Conservation (phyloP, 2,113 vertebrate species). For the Embiotoca jacksoni region DNA sequence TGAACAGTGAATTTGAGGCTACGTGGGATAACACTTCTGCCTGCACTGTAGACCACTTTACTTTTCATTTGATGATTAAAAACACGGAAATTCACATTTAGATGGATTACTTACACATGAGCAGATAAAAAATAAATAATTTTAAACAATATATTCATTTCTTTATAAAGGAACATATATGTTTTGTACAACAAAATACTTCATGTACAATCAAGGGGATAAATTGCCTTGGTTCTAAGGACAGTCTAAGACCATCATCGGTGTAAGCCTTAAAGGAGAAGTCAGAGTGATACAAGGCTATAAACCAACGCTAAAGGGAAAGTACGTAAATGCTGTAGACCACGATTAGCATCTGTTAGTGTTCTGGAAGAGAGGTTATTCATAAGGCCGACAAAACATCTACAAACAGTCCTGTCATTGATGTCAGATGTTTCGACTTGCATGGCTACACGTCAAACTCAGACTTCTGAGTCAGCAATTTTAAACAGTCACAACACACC, state of each 20-base stretch:
- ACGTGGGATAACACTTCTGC: constrained; percentile 14
- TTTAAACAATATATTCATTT: constrained; percentile 70
- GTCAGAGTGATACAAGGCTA: constrained; percentile 32
- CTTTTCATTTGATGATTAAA: constrained; percentile 40
- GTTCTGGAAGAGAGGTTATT: constrained; percentile 62
- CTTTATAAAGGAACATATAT: constrained; percentile 69
- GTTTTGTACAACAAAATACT: constrained; percentile 77
- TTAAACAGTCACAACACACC: constrained; percentile 59
- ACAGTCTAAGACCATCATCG: constrained; percentile 40
- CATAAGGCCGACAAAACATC: constrained; percentile 74
- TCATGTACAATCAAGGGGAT: constrained; percentile 69
- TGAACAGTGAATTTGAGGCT: constrained; percentile 19
- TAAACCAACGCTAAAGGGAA: constrained; percentile 69
- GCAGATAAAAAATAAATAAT: constrained; percentile 77
- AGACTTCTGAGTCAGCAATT: constrained; percentile 48
- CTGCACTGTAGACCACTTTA: constrained; percentile 20
- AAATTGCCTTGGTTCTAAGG: constrained; percentile 53
- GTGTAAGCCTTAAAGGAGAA: constrained; percentile 52
- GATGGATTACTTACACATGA: constrained; percentile 46
- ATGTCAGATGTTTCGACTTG: constrained; percentile 54
- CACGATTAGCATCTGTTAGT: constrained; percentile 58
- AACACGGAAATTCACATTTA: constrained; percentile 50
- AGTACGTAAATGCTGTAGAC: constrained; percentile 58
- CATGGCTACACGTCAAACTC: constrained; percentile 62
- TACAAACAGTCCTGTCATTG: constrained; percentile 26